These are phyloP conservation scores for Astropecten irregularis DNA, from an alignment of 53 echinoderm and acorn worm species.

Conservation along the genomic window DNA sequence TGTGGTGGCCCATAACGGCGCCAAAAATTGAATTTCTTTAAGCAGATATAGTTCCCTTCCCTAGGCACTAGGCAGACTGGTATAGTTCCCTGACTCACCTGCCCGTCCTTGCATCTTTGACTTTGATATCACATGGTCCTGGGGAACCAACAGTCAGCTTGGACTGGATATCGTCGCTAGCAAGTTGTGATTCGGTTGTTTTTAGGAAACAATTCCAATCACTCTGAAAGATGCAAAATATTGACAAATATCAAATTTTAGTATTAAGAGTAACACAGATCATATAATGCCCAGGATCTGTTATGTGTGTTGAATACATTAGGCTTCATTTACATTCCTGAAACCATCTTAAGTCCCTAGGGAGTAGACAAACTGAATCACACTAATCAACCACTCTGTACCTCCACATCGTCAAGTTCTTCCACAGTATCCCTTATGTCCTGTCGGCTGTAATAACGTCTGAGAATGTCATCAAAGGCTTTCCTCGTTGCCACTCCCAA, in stretches of 20 bases:
- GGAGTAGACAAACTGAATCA: no score
- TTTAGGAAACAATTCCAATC: slow-evolving; percentile 83
- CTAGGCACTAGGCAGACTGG: no score
- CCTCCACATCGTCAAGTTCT: slow-evolving; percentile 77
- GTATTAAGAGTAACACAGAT: no score
- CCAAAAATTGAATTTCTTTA: no score
- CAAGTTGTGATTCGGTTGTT: slow-evolving; percentile 54
- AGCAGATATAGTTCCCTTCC: no score
- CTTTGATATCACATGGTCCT: slow-evolving; percentile 64
- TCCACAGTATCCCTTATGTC: slow-evolving; percentile 64
- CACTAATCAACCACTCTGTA: no score
- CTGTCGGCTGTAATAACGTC: slow-evolving; percentile 28
- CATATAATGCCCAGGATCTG: no score
- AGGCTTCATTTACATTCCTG: no score
- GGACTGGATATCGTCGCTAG: slow-evolving; percentile 16
- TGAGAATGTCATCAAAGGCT: slow-evolving; percentile 44
- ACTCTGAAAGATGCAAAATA: slow-evolving; percentile 64
- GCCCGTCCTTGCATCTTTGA: slow-evolving; percentile 82
- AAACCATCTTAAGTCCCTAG: no score
- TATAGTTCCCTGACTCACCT: no score
- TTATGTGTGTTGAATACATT: no score
- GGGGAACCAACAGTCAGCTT: slow-evolving; percentile 57
- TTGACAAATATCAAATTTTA: not conserved
- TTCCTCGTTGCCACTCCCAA: slow-evolving; percentile 48
- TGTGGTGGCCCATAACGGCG: no score